Base-by-base conservation (phyloP, 2,797 vertebrate species). In the Ibycter americanus region DNA sequence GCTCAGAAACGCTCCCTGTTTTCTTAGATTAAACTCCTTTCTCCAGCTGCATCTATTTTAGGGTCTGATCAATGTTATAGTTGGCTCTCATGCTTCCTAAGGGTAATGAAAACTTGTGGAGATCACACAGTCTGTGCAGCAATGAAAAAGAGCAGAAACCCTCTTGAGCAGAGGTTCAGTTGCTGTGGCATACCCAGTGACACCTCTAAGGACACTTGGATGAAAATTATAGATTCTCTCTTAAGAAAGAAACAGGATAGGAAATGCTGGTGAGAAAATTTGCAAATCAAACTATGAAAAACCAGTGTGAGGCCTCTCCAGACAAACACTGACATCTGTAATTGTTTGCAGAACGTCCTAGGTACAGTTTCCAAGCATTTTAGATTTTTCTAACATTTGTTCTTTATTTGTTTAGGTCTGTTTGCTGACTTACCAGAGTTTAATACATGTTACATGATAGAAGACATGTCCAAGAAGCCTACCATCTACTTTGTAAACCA, bases 11-110 rank as follows among this genome's bases (percentile, higher is more conserved):
- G 55, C 7, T 89, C 51, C 5, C 62, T 95, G 11, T 97, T 96
- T 97, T 94, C 89, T 87, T 80, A 94, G 76, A 88, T 32, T 65
- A 82, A 97, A 65, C 80, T 97, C 66, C 56, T 97, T 86, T 95
- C 65, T 89, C 58, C 70, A 83, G 70, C 49, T 80, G 79, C 92
- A 88, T 95, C 74, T 95, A 80, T 97, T 97, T 97, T 66, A 89
- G 63, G 44, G 23, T 68, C 88, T 59, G 42, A 97, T 91, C 44
- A 93, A 70, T 79, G 76, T 94, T 81, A 68, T 17, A 49, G 49
- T 86, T 11, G 61, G 47, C 87, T 95, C 63, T 90, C 54, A 38
- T 84, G 55, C 93, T 96, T 97, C 85, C 29, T 54, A 81, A 95
- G 77, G 23, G 65, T 83, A 92, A 49, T 83, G 79, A 95, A 97